Evolutionary conservation across 1,140 invertebrate species (phyloP).

Genomic region (Diachasma alloeum): DNA sequence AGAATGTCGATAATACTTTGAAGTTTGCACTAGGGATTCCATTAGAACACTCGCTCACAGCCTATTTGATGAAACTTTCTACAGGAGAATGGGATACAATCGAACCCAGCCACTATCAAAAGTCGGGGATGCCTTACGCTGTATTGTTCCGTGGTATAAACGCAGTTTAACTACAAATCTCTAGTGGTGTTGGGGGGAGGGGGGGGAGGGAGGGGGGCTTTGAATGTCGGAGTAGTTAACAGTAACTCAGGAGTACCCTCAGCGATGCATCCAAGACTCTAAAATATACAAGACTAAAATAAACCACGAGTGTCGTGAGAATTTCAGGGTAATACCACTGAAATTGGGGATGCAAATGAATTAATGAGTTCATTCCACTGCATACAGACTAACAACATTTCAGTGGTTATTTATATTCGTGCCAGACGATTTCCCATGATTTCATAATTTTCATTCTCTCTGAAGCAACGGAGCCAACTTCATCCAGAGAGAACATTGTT

Average conservation of each 20-base stretch:
- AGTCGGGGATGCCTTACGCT: neutral
- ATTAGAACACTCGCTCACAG: constrained; percentile 16
- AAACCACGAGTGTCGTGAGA: constrained; percentile 4
- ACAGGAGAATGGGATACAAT: neutral
- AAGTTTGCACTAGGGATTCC: constrained; percentile 17
- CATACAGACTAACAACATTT: neutral
- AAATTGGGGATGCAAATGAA: constrained; percentile 4
- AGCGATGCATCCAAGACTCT: neutral
- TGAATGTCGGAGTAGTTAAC: constrained; percentile 1
- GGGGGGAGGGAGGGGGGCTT: too few relatives aligned
- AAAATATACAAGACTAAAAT: neutral
- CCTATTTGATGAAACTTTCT: constrained; percentile 5
- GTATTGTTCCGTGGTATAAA: neutral
- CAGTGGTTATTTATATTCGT: neutral
- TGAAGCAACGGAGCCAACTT: too few relatives aligned
- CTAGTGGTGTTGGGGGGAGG: neutral
- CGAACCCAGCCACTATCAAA: neutral
- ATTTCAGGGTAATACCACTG: neutral
- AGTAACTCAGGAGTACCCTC: constrained; percentile 3
- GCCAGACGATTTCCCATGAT: neutral
- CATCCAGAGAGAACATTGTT: too few relatives aligned
- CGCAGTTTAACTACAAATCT: constrained; percentile 3
- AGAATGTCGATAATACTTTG: constrained; percentile 8
- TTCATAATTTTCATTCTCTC: neutral
- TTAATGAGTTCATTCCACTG: neutral